Evolutionary conservation across 92 coral and sea anemone genomes (phyloP).

Genomic region (Plumapathes pennacea): DNA sequence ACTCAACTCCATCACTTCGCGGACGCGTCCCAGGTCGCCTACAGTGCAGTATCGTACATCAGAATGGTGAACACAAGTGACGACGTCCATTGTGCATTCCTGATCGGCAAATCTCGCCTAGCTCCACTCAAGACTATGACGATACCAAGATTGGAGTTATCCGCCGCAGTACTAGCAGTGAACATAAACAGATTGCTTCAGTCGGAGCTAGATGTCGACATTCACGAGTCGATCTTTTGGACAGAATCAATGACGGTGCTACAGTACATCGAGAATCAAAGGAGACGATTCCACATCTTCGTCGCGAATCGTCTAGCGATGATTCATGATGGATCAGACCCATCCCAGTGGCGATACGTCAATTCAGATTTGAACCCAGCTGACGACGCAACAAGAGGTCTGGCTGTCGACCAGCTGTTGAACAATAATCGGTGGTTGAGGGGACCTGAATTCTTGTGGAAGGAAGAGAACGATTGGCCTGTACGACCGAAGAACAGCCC

Average conservation of each 20-base stretch:
- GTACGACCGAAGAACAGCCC: conserved; percentile 13
- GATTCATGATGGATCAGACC: conserved; percentile 32
- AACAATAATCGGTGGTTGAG: conserved; percentile 48
- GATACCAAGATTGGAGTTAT: conserved; percentile 32
- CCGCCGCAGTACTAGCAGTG: conserved; percentile 23
- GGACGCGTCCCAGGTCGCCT: too few species aligned
- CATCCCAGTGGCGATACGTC: conserved; percentile 39
- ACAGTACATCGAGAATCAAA: conserved; percentile 37
- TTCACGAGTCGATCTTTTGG: conserved; percentile 24
- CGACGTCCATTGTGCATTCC: conserved; percentile 12
- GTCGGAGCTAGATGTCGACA: conserved; percentile 14
- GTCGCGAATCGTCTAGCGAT: conserved; percentile 54
- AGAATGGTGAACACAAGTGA: too few species aligned
- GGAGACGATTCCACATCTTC: conserved; percentile 47
- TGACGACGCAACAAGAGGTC: conserved; percentile 48
- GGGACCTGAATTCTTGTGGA: conserved; percentile 49
- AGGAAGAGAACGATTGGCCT: conserved; percentile 56
- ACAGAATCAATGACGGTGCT: conserved; percentile 44
- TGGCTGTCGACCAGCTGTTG: conserved; percentile 32
- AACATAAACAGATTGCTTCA: conserved; percentile 8
- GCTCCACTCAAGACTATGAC: conserved; percentile 34
- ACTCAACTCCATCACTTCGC: too few species aligned
- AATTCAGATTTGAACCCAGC: conserved; percentile 52
- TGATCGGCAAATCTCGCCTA: conserved; percentile 37
- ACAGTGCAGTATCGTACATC: too few species aligned